Evolutionary conservation across 1,140 invertebrate species (phyloP).

Genomic region (Hyposmocoma kahamanoa): DNA sequence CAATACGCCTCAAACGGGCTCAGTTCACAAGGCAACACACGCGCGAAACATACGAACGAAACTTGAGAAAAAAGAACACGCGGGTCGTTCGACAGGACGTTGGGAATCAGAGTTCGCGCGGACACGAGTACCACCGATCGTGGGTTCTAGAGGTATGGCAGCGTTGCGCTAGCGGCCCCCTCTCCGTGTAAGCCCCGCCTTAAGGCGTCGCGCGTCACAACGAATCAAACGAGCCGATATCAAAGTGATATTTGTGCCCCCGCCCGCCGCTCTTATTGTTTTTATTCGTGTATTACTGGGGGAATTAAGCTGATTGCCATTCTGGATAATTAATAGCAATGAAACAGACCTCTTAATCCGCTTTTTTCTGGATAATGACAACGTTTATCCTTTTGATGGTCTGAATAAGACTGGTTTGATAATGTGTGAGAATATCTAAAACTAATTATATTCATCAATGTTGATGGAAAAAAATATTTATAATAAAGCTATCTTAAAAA

Average conservation of each 20-base stretch:
- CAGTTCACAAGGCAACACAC: conserved; percentile 47
- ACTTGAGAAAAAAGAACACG: not conserved
- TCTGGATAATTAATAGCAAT: no score
- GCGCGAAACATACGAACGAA: conserved; percentile 28
- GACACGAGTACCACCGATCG: conserved; percentile 11
- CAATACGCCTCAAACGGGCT: conserved; percentile 34
- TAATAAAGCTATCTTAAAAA: no score
- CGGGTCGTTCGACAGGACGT: no score
- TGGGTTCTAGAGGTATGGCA: conserved; percentile 45
- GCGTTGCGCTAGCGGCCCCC: conserved; percentile 22
- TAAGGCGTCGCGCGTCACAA: conserved; percentile 54
- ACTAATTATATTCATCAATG: no score
- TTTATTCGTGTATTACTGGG: conserved; percentile 65
- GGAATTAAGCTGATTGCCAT: not conserved
- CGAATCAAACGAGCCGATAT: conserved; percentile 65
- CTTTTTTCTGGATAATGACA: no score
- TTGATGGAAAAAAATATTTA: no score
- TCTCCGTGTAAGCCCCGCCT: conserved; percentile 50
- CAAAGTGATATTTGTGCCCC: conserved; percentile 63
- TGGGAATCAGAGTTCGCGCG: no score
- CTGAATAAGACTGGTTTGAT: no score
- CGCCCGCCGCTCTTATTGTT: conserved; percentile 61
- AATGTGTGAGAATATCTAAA: no score
- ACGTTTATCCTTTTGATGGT: no score
- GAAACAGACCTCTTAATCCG: no score